Evolutionary conservation across 2,113 vertebrate species (phyloP), one percentile per base, ranked within the genome.

Genomic region (Mustela lutreola): DNA sequence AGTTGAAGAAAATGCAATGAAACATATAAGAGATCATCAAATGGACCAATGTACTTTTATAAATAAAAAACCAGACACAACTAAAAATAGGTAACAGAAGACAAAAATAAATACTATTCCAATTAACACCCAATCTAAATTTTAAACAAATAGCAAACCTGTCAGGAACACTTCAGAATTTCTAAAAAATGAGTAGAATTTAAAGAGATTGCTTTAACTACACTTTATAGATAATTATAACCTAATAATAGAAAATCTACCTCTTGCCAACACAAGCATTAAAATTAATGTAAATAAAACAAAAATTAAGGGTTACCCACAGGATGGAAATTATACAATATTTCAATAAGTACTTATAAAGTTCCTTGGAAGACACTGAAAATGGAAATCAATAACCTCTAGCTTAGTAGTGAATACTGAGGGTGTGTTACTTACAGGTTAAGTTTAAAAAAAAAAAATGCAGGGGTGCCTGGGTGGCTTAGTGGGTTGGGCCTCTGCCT

Each of bases 271-370:
- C 16, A 58, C 2, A 83, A 76, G 8, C 26, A 80, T 82, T 87
- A 67, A 93, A 96, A 95, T 96, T 62, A 62, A 28, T 70, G 15
- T 50, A 92, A 96, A 96, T 76, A 81, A 45, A 76, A 65, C 9
- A 86, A 28, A 83, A 89, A 7, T 45, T 63, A 79, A 91, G 0
- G 11, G 18, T 75, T 48, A 94, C 36, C 15, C n/a, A 73, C 1
- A 67, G 63, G 28, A 92, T n/a, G 18, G 33, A 70, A 96, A 87
- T 81, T 80, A 76, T 14, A 79, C 33, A 88, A 56, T 81, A 80
- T 97, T 83, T 79, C 42, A 42, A 93, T 85, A 89, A 3, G 10
- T 24, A 75, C 24, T 87, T 92, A 79, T 71, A 53, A 42, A 28
- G 8, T 62, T 48, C 10, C n/a, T 73, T 88, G 14, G 21, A 88